phyloP scores from a whole-genome alignment of 2,888 invertebrate species.

The Drosophila ezoana region DNA sequence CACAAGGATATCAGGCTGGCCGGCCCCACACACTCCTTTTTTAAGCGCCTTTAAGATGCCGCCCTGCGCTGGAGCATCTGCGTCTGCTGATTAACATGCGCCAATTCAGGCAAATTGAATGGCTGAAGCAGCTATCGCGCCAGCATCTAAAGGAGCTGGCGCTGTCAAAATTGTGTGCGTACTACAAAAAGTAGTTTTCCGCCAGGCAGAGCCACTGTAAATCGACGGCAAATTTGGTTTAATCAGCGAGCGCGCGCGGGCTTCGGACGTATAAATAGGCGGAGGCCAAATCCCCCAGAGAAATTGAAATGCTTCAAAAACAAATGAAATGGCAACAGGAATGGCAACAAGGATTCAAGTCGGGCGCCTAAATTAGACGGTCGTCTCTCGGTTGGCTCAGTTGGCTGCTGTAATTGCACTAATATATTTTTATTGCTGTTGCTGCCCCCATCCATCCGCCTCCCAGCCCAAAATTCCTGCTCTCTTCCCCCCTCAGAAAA shows the following conservation, averaged over 20 bases:
- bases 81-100: constrained; percentile 73
- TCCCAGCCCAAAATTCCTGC: constrained; percentile 24
- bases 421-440: constrained; percentile 82
- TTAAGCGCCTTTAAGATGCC: constrained; percentile 52
- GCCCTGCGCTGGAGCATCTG: constrained; percentile 31
- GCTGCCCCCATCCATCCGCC: constrained; percentile 36
- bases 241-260: constrained; percentile 57
- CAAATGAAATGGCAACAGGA: constrained; percentile 65
- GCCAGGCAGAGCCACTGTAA: constrained; percentile 35
- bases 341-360: constrained; percentile 16
- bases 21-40: constrained; percentile 16
- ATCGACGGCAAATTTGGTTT: constrained; percentile 67
- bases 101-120: constrained; percentile 80
- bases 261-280: constrained; percentile 54
- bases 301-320: constrained; percentile 77
- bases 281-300: constrained; percentile 58
- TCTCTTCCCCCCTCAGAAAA: not conserved
- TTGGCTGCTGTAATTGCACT: constrained; percentile 81
- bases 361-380: constrained; percentile 67
- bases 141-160: constrained; percentile 26
- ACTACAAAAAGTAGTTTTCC: constrained; percentile 54
- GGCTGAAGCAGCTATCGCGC: constrained; percentile 44
- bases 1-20: constrained; percentile 10
- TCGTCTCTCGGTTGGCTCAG: constrained; percentile 56
- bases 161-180: constrained; percentile 45